Evolutionary conservation across 2,888 invertebrate species (phyloP).

Genomic region (Hydropsyche betteni): DNA sequence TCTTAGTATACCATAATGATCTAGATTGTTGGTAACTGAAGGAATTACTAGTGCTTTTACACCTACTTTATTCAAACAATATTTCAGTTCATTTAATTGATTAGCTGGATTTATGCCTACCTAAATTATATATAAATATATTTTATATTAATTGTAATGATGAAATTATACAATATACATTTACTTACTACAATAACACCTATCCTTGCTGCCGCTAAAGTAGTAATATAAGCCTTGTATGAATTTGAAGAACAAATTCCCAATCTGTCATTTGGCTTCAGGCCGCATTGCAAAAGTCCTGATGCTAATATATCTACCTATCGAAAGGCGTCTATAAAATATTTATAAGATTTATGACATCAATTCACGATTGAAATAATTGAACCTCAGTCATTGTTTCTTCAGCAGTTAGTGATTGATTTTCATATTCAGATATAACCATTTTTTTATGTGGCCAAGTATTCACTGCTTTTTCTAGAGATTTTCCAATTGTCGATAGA

Average conservation of each 20-base stretch:
- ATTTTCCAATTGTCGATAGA: conserved; percentile 67
- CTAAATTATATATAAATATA: conserved; percentile 56
- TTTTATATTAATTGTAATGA: not conserved
- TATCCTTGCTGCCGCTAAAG: conserved; percentile 75
- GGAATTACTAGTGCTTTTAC: conserved; percentile 74
- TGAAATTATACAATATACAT: not conserved
- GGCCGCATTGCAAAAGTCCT: conserved; percentile 74
- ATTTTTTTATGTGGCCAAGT: conserved; percentile 68
- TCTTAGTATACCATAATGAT: conserved; percentile 74
- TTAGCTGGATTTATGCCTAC: conserved; percentile 83
- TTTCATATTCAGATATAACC: conserved; percentile 67
- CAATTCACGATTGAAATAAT: conserved; percentile 11
- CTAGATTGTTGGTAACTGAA: conserved; percentile 69
- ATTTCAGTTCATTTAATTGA: conserved; percentile 73
- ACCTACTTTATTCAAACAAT: conserved; percentile 76
- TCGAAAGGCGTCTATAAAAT: conserved; percentile 32
- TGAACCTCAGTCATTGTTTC: conserved; percentile 61
- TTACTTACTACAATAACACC: conserved; percentile 72
- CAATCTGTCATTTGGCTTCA: conserved; percentile 76
- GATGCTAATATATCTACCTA: conserved; percentile 75
- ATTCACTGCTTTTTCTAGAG: conserved; percentile 65
- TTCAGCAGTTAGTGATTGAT: conserved; percentile 63
- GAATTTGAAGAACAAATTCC: conserved; percentile 85
- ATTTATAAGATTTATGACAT: conserved; percentile 35
- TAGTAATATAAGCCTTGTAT: conserved; percentile 77